phyloP scores from a whole-genome alignment of 2,113 vertebrate species.

The Cyrtonyx montezumae region DNA sequence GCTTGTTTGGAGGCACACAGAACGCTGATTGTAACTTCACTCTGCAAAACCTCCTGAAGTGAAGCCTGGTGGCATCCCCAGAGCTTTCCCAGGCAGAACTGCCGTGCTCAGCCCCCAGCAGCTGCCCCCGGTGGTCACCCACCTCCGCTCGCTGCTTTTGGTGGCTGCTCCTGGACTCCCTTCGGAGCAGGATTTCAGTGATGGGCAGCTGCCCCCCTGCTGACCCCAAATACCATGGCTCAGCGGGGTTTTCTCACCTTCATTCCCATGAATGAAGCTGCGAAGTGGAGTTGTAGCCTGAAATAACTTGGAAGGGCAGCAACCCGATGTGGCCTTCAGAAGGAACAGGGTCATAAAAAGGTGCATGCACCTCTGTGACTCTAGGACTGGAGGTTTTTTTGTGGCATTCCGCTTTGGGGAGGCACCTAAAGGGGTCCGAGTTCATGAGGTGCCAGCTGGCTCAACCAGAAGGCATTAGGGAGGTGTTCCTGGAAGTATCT shows the following conservation, averaged over 20 bases:
- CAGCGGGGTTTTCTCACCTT: neutral
- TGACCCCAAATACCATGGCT: neutral
- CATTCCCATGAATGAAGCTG: neutral
- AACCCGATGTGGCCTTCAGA: neutral
- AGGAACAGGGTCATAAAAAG: fast-evolving
- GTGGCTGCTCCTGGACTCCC: neutral
- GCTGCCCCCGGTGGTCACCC: neutral
- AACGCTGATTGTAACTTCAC: neutral
- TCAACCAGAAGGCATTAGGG: neutral
- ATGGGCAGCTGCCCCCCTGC: neutral
- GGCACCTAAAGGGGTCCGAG: neutral
- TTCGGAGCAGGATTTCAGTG: neutral
- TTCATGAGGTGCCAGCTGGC: neutral
- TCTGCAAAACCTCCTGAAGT: neutral
- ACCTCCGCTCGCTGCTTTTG: neutral
- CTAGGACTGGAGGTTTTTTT: neutral
- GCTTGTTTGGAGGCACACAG: neutral
- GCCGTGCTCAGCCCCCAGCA: neutral
- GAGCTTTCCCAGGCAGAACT: neutral
- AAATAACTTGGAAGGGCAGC: neutral
- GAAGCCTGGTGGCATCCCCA: neutral
- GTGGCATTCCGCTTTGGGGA: neutral
- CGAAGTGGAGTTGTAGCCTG: neutral
- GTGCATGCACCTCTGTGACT: fast-evolving
- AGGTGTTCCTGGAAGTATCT: neutral